These are phyloP conservation scores for Cyprinella venusta DNA, from an alignment of 2,797 vertebrate genomes.

Conservation along the genomic window DNA sequence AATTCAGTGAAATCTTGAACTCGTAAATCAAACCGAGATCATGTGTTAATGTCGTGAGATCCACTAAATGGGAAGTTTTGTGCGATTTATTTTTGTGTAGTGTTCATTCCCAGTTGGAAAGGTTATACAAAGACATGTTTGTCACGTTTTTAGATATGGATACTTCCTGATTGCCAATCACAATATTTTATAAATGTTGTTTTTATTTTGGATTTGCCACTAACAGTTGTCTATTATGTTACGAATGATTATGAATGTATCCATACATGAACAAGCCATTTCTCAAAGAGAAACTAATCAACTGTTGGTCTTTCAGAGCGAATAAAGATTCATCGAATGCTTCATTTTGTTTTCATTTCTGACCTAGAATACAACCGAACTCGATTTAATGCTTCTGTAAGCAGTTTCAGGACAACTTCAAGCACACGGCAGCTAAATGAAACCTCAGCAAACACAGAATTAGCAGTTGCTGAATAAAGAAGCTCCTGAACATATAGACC, in stretches of 20 bases:
- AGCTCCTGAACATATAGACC: neutral
- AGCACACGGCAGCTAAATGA: neutral
- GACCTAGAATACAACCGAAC: neutral
- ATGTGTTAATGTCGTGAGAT: neutral
- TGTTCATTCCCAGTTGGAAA: slow-evolving; percentile 4
- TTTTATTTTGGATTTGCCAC: slow-evolving; percentile 25
- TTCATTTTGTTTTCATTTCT: neutral
- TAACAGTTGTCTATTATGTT: neutral
- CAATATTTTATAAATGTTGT: slow-evolving; percentile 60
- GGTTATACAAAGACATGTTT: neutral
- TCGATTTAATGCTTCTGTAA: neutral
- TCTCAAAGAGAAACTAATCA: neutral
- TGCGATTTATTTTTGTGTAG: neutral
- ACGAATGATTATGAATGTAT: slow-evolving; percentile 20
- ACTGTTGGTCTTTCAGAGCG: neutral
- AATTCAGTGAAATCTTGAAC: neutral
- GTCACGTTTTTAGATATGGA: neutral
- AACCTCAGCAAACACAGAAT: neutral
- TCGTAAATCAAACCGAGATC: neutral
- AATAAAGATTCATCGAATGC: neutral
- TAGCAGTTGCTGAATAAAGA: neutral
- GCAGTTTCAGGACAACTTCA: neutral
- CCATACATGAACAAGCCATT: slow-evolving; percentile 25
- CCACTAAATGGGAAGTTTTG: neutral
- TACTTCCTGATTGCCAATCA: slow-evolving; percentile 46